Percentiles rank a stretch among this genome's conserved stretches.
Evolutionary conservation across 1,140 invertebrate genomes (phyloP).

Genomic region (Heliconius eleuchia): DNA sequence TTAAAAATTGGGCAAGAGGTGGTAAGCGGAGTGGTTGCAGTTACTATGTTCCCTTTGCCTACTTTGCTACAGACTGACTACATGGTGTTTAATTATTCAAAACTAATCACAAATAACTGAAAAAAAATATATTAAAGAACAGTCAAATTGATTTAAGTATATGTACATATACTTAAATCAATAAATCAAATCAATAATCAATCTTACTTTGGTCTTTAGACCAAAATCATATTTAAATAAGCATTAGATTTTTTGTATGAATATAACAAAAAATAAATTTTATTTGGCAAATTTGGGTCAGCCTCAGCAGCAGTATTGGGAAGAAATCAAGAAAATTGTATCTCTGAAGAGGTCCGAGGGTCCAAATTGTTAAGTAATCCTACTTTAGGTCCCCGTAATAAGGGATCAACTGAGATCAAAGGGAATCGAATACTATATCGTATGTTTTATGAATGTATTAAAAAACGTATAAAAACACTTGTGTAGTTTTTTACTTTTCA

Average conservation of each 20-base stretch:
- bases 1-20: no score
- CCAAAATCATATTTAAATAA: background rate
- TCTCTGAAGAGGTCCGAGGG: background rate
- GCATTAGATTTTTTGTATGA: background rate
- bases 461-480: background rate
- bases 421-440: background rate
- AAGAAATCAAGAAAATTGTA: background rate
- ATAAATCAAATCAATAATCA: no score
- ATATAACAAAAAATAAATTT: background rate
- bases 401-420: background rate
- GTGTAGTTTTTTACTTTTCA: background rate
- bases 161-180: background rate
- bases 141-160: background rate
- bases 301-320: background rate
- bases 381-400: background rate
- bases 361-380: conserved; percentile 29
- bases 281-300: background rate
- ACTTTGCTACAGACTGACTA: no score
- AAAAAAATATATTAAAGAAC: no score
- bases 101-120: no score
- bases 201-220: background rate
- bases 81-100: no score
- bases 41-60: no score
- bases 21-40: no score
- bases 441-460: background rate